Conservation (phyloP, 2,113 vertebrate genomes). For the Hippocampus abdominalis region DNA sequence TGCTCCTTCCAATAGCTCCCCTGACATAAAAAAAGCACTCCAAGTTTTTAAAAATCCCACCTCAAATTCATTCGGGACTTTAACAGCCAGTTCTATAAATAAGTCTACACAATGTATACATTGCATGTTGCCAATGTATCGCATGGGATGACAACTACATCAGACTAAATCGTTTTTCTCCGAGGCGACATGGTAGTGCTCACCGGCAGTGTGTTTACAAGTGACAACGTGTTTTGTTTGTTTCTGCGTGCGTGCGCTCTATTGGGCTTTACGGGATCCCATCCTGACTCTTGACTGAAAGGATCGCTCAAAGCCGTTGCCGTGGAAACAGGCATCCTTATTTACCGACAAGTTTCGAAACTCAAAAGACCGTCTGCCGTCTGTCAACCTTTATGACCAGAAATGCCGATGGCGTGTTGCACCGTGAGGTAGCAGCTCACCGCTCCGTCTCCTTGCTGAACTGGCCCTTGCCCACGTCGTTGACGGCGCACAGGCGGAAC, state of each 20-base stretch:
- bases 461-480: slow-evolving; percentile 92
- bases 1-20: no score
- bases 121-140: no score
- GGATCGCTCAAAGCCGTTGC: slow-evolving; percentile 38
- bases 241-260: slow-evolving; percentile 8
- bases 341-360: slow-evolving; percentile 2
- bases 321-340: slow-evolving; percentile 21
- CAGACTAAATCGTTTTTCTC: neutral
- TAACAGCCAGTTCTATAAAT: no score
- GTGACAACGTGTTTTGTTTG: neutral
- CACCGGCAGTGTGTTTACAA: slow-evolving; percentile 11
- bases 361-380: neutral
- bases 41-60: no score
- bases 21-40: no score
- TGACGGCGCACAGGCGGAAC: slow-evolving; percentile 92
- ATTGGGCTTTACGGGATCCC: slow-evolving; percentile 6
- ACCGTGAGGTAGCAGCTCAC: slow-evolving; percentile 64
- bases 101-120: neutral
- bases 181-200: neutral
- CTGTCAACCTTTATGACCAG: neutral
- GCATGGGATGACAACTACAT: neutral
- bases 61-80: no score
- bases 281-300: slow-evolving; percentile 34
- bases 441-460: slow-evolving; percentile 96
- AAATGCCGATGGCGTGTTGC: neutral